phyloP scores from a whole-genome alignment of 2,797 vertebrate species.

The Enteromius trimaculatus region DNA sequence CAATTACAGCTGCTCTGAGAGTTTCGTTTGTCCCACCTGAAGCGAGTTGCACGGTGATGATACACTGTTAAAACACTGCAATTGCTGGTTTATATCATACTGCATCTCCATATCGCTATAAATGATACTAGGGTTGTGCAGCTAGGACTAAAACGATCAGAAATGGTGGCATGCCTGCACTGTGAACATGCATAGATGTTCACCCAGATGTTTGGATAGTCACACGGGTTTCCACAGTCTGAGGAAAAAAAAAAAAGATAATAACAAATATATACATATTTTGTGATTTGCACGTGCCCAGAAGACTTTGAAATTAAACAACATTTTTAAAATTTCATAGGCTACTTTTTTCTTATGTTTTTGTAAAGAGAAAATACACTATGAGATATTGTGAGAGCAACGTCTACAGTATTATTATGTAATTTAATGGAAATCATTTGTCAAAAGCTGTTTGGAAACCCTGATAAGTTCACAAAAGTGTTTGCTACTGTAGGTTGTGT shows the following conservation, averaged over 20 bases:
- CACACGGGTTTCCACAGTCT: background rate
- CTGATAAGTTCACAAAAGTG: background rate
- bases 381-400: background rate
- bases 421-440: background rate
- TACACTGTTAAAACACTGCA: background rate
- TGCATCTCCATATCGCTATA: background rate
- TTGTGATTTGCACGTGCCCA: background rate
- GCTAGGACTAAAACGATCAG: background rate
- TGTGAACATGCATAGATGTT: constrained; percentile 1
- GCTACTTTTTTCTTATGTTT: background rate
- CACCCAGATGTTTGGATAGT: constrained; percentile 10
- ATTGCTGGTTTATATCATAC: background rate
- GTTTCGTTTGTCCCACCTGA: constrained; percentile 29
- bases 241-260: background rate
- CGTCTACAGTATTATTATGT: background rate
- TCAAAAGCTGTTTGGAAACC: background rate
- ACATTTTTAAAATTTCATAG: background rate
- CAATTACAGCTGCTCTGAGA: constrained; percentile 29
- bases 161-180: constrained; percentile 22
- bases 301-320: background rate
- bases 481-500: background rate
- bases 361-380: background rate
- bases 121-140: background rate
- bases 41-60: constrained; percentile 15
- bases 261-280: background rate